These are phyloP conservation scores for Diploptera punctata DNA, from an alignment of 2,888 invertebrate species.

Conservation along the genomic window DNA sequence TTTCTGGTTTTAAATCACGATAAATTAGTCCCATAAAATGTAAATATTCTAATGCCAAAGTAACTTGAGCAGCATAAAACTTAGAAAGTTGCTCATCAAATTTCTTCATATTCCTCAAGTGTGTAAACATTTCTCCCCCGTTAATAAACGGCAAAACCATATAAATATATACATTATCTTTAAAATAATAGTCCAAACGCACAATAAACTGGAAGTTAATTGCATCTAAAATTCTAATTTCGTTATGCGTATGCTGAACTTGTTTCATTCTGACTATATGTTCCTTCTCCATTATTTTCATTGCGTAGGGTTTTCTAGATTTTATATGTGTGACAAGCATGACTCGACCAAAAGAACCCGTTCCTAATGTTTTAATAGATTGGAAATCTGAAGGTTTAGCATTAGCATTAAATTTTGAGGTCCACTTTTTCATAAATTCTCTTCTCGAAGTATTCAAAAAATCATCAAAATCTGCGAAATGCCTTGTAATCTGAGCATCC, in stretches of 20 bases:
- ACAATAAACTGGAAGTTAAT: conserved; percentile 37
- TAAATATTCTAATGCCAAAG: conserved; percentile 37
- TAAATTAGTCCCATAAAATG: conserved; percentile 36
- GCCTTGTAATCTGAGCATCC: conserved; percentile 2
- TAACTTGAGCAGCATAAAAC: conserved; percentile 41
- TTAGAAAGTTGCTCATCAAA: conserved; percentile 39
- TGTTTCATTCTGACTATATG: conserved; percentile 37
- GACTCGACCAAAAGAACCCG: conserved; percentile 38
- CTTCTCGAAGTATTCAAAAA: conserved; percentile 11
- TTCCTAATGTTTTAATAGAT: conserved; percentile 35
- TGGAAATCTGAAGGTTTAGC: conserved; percentile 28
- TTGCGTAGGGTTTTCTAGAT: conserved; percentile 27
- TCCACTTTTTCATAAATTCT: conserved; percentile 25
- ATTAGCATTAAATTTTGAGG: conserved; percentile 12
- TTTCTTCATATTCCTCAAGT: conserved; percentile 30
- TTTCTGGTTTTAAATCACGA: conserved; percentile 40
- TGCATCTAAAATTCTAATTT: conserved; percentile 35
- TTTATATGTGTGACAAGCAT: conserved; percentile 32
- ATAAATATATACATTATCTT: conserved; percentile 38
- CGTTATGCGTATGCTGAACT: conserved; percentile 36
- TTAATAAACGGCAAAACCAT: conserved; percentile 33
- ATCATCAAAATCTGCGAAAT: background rate
- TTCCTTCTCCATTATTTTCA: conserved; percentile 37
- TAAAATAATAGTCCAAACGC: conserved; percentile 36
- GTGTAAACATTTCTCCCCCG: conserved; percentile 40